Evolutionary conservation across 30 jellyfish, hydroid and myxozoan species (phyloP).

Genomic region (Turritopsis rubra): DNA sequence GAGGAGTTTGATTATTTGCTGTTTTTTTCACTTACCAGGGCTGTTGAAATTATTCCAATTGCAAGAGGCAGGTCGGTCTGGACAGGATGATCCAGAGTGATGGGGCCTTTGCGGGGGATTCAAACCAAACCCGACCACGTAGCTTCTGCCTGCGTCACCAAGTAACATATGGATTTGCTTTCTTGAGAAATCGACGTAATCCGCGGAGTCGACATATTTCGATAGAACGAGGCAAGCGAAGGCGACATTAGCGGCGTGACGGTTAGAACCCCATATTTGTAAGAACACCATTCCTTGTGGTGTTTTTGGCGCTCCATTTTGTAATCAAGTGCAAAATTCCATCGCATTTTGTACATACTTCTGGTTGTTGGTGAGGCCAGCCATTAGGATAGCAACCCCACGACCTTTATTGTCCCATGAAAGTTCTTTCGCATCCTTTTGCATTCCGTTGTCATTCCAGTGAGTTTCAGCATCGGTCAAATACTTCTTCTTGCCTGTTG

Average conservation of each 20-base stretch:
- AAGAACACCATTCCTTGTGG: slow-evolving; percentile 54
- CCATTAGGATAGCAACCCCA: slow-evolving; percentile 49
- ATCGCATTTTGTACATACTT: slow-evolving; percentile 27
- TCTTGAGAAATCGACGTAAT: slow-evolving; percentile 39
- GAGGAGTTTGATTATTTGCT: no score
- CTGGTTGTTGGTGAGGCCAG: slow-evolving; percentile 32
- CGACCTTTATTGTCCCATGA: slow-evolving; percentile 81
- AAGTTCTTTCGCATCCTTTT: slow-evolving; percentile 27
- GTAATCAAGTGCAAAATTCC: slow-evolving; percentile 31
- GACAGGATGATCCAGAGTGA: slow-evolving; percentile 54
- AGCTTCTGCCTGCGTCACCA: slow-evolving; percentile 61
- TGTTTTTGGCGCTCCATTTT: slow-evolving; percentile 30
- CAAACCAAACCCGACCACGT: slow-evolving; percentile 62
- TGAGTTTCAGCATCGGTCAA: slow-evolving; percentile 41
- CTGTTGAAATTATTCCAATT: slow-evolving; percentile 36
- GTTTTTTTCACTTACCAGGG: background rate
- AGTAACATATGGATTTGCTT: slow-evolving; percentile 52
- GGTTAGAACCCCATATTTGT: slow-evolving; percentile 61
- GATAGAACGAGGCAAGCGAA: slow-evolving; percentile 52
- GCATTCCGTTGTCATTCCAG: background rate
- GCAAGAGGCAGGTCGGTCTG: slow-evolving; percentile 37
- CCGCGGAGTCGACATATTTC: background rate
- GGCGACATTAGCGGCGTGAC: slow-evolving; percentile 81
- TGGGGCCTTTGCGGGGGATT: slow-evolving; percentile 70
- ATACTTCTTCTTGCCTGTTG: slow-evolving; percentile 38